Base-by-base conservation (phyloP, 2,888 invertebrate species). In the Psococerastis gibbosa region DNA sequence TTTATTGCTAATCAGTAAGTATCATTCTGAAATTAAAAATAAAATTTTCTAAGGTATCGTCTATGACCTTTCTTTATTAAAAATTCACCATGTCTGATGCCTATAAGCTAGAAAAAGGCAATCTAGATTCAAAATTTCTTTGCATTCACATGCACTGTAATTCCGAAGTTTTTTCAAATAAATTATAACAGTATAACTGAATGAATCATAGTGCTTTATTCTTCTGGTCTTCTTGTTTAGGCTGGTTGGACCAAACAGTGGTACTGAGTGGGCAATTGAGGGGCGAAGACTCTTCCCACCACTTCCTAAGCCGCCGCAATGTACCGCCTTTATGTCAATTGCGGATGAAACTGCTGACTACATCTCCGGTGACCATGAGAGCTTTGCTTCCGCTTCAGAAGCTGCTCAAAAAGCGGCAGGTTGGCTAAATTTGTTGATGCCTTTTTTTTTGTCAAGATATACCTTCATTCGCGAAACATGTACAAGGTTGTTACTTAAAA, bases 1-100 rank as follows among this genome's bases (percentile, higher is more conserved):
- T 82, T 85, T 45, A 83, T 92, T 60, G 88, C 91, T 53, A 80
- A 88, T 59, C 78, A 79, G 91, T 91, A 70, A 73, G 75, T 67
- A 44, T 18, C 16, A 42, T 11, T 5, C 27, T 31, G 6, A 11
- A n/a, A 13, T n/a, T 22, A 41, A 6, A 9, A 17, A 6, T 17
- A 17, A 38, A 22, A 3, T 11, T 38, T 38, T 1, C 11, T 16
- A 8, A 3, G 13, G 3, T 17, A 33, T n/a, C n/a, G n/a, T n/a
- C n/a, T n/a, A n/a, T n/a, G n/a, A n/a, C n/a, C n/a, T n/a, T n/a
- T n/a, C n/a, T n/a, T n/a, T n/a, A n/a, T n/a, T n/a, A n/a, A n/a
- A n/a, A n/a, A n/a, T n/a, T n/a, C n/a, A n/a, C n/a, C n/a, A n/a
- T n/a, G n/a, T n/a, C n/a, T n/a, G n/a, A n/a, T n/a, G n/a, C n/a